A percentile compares a stretch with the other conserved stretches of the same genome.
These are phyloP conservation scores for Condylura cristata DNA, from an alignment of 2,113 vertebrate species.

Conservation along the genomic window DNA sequence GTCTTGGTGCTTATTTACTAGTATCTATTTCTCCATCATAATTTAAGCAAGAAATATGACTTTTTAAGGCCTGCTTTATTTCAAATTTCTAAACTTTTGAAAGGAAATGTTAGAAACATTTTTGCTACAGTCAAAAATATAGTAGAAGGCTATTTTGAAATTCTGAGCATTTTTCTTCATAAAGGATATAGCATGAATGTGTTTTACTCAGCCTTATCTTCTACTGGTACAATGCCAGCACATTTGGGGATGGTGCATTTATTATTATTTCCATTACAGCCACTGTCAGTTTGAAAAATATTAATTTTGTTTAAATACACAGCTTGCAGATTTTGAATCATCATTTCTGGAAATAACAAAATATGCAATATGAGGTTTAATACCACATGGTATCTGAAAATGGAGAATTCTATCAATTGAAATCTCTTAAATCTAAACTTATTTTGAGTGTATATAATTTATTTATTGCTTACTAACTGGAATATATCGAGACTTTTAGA, in stretches of 20 bases:
- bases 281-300: background rate
- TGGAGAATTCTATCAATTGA: background rate
- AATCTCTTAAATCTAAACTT: background rate
- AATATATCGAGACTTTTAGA: background rate
- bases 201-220: slow-evolving; percentile 4
- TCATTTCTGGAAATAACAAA: slow-evolving; percentile 66
- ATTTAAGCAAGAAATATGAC: background rate
- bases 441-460: background rate
- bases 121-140: slow-evolving; percentile 32
- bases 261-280: slow-evolving; percentile 58
- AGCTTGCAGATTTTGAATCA: slow-evolving; percentile 58
- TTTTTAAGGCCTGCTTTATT: background rate
- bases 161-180: slow-evolving; percentile 43
- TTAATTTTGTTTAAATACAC: slow-evolving; percentile 63
- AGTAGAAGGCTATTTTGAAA: slow-evolving; percentile 24
- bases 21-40: background rate
- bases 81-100: background rate
- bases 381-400: slow-evolving; percentile 26
- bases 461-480: background rate
- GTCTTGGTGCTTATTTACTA: background rate
- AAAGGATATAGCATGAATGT: background rate
- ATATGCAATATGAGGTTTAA: slow-evolving; percentile 14
- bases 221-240: background rate
- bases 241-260: slow-evolving; percentile 20
- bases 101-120: background rate